These are phyloP conservation scores for Campoplex capitator DNA, from an alignment of 2,888 invertebrate species.

Conservation along the genomic window DNA sequence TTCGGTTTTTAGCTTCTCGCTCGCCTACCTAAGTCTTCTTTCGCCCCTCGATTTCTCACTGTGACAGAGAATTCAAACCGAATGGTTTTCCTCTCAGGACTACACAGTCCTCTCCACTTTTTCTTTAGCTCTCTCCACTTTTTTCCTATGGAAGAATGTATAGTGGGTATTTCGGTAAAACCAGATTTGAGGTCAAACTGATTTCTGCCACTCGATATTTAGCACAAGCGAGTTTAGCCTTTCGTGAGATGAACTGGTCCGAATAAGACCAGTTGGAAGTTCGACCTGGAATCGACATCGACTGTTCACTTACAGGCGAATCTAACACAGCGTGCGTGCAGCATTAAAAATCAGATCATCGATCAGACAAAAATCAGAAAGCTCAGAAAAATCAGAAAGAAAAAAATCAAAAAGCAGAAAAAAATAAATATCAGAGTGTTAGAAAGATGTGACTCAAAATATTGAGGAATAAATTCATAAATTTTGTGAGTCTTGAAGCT, in stretches of 20 bases:
- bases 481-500: too few species aligned
- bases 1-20: constrained; percentile 26
- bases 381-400: too few species aligned
- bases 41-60: constrained; percentile 1
- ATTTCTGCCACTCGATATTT: neutral
- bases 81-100: constrained; percentile 27
- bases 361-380: too few species aligned
- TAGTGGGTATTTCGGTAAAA: neutral
- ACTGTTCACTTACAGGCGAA: too few species aligned
- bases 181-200: neutral
- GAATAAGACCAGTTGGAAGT: neutral
- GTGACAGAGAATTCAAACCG: constrained; percentile 45
- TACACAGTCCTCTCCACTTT: constrained; percentile 11
- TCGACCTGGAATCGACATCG: too few species aligned
- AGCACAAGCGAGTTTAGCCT: neutral
- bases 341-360: too few species aligned
- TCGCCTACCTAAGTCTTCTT: neutral
- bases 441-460: too few species aligned
- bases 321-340: too few species aligned
- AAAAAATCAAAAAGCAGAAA: too few species aligned
- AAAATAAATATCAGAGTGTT: too few species aligned
- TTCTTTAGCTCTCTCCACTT: neutral
- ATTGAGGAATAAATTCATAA: too few species aligned
- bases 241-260: neutral
- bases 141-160: neutral